Base-by-base conservation (phyloP, 2,888 invertebrate genomes). In the Eupithecia subumbrata region DNA sequence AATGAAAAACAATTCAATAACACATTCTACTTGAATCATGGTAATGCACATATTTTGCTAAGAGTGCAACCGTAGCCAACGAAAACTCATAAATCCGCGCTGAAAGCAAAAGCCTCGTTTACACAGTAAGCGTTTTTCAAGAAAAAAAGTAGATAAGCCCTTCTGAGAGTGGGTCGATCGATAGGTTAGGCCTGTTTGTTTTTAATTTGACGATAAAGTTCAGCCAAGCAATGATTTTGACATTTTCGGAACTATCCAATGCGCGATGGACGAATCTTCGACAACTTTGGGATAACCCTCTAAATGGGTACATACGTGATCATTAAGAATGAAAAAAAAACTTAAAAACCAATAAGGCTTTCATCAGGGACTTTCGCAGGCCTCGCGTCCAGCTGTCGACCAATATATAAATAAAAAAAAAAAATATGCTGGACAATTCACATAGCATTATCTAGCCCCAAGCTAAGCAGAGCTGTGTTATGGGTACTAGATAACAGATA, bases 31-130 rank as follows among this genome's bases (percentile, higher is more conserved):
- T 52, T 60, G 66, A 60, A 63, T 71, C 69, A 67, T 60, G 48
- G 48, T 77, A 74, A 77, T 71, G 77, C 77, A 77, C 77, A 68
- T 76, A 72, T 72, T 76, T 72, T 71, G 56, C 70, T 72, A 71
- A 71, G 76, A 73, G 75, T 73, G 73, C 73, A 78, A 71, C 73
- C 72, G 70, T 70, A 56, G 66, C 68, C 72, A 74, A 81, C 72
- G 72, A 76, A 81, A 81, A 80, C 77, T 78, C 77, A 80, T 81
- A 80, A 82, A 86, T 84, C 86, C 48, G 72, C 22, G 52, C 48
- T 78, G 68, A 76, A 73, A 83, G 66, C 70, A 76, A 48, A 45
- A 48, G 25, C 74, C 60, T 40, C 71, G 43, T 64, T 76, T 9
- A 69, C 66, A 69, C 18, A 69, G 72, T 45, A 74, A 72, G 30